These are phyloP conservation scores for Rhinolophus ferrumequinum DNA, from an alignment of 2,113 vertebrate species.

Conservation along the genomic window DNA sequence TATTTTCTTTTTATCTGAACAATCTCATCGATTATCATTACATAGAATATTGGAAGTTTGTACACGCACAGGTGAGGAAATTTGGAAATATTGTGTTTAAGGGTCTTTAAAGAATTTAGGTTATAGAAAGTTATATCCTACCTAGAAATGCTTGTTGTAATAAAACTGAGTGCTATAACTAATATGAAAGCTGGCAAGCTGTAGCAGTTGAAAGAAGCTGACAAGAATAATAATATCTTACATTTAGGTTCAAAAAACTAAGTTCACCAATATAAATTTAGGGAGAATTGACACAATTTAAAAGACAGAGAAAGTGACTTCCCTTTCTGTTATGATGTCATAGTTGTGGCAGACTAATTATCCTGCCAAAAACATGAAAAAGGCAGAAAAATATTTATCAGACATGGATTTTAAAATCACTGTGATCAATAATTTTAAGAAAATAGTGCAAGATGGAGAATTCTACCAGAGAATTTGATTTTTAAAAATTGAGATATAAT, in stretches of 20 bases:
- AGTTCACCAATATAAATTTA: neutral
- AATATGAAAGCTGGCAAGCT: neutral
- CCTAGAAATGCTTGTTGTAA: neutral
- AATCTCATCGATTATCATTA: neutral
- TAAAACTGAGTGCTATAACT: neutral
- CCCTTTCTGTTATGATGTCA: neutral
- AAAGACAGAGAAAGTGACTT: neutral
- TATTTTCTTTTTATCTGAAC: neutral
- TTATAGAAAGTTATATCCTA: neutral
- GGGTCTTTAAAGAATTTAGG: neutral
- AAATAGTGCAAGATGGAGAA: neutral
- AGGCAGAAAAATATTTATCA: neutral
- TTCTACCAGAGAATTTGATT: neutral
- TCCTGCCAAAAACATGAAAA: neutral
- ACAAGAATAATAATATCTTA: neutral
- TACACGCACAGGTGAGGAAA: neutral
- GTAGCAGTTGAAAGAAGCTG: neutral
- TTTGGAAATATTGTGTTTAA: neutral
- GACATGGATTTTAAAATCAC: neutral
- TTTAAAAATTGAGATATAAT: neutral
- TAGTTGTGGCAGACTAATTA: neutral
- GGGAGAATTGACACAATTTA: neutral
- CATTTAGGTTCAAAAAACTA: neutral
- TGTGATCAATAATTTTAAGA: neutral
- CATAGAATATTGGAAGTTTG: neutral